These are phyloP conservation scores for Fragum whitleyi DNA, from an alignment of 2,888 invertebrate species.

Conservation along the genomic window DNA sequence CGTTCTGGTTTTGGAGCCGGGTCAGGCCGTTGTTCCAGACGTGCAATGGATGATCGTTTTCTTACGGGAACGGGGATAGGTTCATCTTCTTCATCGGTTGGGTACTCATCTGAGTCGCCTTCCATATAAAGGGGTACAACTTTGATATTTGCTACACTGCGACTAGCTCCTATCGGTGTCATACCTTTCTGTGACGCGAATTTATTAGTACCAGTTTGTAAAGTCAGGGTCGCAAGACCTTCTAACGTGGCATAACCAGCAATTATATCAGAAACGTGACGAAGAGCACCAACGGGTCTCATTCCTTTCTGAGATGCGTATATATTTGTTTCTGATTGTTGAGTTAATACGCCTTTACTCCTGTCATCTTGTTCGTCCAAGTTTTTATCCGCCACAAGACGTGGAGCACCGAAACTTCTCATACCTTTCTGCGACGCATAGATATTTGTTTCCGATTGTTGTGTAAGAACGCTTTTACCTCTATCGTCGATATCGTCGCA, in stretches of 20 bases:
- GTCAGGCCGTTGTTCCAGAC: constrained; percentile 5
- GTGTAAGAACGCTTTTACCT: constrained; percentile 78
- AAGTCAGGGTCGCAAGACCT: constrained; percentile 76
- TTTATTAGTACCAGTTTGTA: constrained; percentile 84
- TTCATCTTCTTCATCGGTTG: constrained; percentile 63
- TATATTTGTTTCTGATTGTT: constrained; percentile 83
- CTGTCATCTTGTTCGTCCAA: constrained; percentile 78
- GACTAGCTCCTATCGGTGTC: constrained; percentile 75
- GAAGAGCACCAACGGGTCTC: constrained; percentile 52
- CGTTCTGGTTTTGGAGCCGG: constrained; percentile 35
- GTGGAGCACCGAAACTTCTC: constrained; percentile 74
- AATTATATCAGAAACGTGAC: constrained; percentile 58
- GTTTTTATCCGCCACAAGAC: constrained; percentile 82
- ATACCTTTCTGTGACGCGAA: constrained; percentile 83
- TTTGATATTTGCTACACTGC: constrained; percentile 53
- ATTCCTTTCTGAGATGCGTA: constrained; percentile 83
- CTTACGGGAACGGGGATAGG: constrained; percentile 49
- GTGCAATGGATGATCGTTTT: constrained; percentile 44
- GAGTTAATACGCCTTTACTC: constrained; percentile 79
- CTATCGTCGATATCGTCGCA: constrained; percentile 53
- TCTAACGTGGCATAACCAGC: constrained; percentile 65
- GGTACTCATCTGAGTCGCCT: constrained; percentile 63
- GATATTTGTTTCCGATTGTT: constrained; percentile 82
- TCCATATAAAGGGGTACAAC: constrained; percentile 57
- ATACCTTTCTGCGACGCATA: constrained; percentile 82